Evolutionary conservation across 1,140 invertebrate genomes (phyloP).

Genomic region (Nymphalis io): DNA sequence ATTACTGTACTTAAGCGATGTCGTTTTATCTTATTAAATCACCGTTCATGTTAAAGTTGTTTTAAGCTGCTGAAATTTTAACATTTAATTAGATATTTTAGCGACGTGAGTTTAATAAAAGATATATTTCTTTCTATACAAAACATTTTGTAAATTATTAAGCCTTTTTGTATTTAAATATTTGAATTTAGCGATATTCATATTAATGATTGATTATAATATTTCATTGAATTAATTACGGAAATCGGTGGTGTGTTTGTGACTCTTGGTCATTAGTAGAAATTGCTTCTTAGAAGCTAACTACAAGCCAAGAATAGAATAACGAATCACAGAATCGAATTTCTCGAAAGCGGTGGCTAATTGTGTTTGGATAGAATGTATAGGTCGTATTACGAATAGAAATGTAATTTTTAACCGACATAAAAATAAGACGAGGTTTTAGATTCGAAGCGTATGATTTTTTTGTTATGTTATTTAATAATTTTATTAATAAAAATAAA

Average conservation of each 20-base stretch:
- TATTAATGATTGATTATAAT: slow-evolving; percentile 9
- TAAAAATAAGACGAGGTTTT: too few species aligned
- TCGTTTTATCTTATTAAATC: not conserved
- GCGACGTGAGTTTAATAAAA: not conserved
- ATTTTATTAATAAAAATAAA: too few species aligned
- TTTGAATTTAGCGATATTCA: too few species aligned
- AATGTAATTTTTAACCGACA: not conserved
- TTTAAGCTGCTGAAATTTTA: too few species aligned
- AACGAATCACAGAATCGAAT: slow-evolving; percentile 31
- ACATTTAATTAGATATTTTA: too few species aligned
- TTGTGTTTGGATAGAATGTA: slow-evolving; percentile 20
- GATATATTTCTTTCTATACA: too few species aligned
- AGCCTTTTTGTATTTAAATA: too few species aligned
- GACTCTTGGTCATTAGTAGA: slow-evolving; percentile 38
- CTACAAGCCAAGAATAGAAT: slow-evolving; percentile 29
- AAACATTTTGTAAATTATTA: too few species aligned
- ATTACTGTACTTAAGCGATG: not conserved
- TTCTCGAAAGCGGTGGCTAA: slow-evolving; percentile 26
- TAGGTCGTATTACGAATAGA: slow-evolving; percentile 8
- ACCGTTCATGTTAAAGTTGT: too few species aligned
- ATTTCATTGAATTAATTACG: slow-evolving; percentile 21
- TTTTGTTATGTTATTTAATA: too few species aligned
- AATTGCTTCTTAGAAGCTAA: slow-evolving; percentile 49
- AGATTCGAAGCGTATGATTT: too few species aligned
- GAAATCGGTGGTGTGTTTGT: slow-evolving; percentile 23